Conservation (phyloP, 2,888 invertebrate genomes). For the Polydrusus cervinus region DNA sequence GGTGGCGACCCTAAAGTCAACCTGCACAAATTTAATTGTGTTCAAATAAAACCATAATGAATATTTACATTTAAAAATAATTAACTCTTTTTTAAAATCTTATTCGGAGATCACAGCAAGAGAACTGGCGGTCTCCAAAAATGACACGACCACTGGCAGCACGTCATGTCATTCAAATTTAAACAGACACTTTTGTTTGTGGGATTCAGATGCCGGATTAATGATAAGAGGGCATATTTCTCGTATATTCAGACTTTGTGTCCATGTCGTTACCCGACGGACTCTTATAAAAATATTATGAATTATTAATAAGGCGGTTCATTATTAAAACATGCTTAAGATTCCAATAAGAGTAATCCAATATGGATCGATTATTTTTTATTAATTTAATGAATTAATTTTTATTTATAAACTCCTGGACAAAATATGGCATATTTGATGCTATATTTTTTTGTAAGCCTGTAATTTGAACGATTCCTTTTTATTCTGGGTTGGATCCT, state of each 20-base stretch:
- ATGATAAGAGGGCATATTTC: constrained; percentile 38
- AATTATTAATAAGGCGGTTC: constrained; percentile 41
- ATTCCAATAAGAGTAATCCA: constrained; percentile 22
- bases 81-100: constrained; percentile 15
- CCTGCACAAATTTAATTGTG: too few species aligned
- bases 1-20: too few species aligned
- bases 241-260: constrained; percentile 31
- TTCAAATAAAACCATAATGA: background rate
- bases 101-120: constrained; percentile 5
- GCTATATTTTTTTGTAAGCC: too few species aligned
- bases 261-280: constrained; percentile 21
- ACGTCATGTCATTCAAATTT: constrained; percentile 66
- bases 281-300: constrained; percentile 41
- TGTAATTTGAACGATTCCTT: too few species aligned
- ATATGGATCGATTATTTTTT: constrained; percentile 3
- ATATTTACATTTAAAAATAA: background rate
- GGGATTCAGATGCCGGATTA: constrained; percentile 57
- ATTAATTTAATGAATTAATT: background rate
- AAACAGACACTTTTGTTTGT: constrained; percentile 66
- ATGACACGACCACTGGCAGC: constrained; percentile 67
- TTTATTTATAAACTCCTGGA: too few species aligned
- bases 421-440: too few species aligned
- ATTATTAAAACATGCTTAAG: constrained; percentile 15
- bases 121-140: constrained; percentile 64
- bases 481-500: too few species aligned